Base-by-base conservation (phyloP, 2,113 vertebrate genomes). In the Camarhynchus parvulus region DNA sequence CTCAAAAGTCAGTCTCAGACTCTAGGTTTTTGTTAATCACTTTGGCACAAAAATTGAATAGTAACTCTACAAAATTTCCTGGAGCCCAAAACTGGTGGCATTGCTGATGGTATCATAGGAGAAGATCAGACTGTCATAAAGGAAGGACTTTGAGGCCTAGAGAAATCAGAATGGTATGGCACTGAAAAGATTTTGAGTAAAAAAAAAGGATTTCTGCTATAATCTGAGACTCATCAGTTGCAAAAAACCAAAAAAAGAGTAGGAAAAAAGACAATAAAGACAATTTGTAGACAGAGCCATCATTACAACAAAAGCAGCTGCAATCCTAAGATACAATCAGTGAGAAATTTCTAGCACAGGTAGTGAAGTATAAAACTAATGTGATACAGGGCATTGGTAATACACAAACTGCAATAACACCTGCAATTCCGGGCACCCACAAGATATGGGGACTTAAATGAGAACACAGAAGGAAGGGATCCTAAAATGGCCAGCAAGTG, bases 301-400 rank as follows among this genome's bases (percentile, higher is more conserved):
- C 18, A 20, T 39, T 61, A 62, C 18, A 17, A 58, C 31, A 27
- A 10, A 85, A 68, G 30, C n/a, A 79, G 25, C 35, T 18, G 18
- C 42, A 78, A 82, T 59, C 25, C 70, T 63, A 47, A 89, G 78
- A 33, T 15, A 69, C 11, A 46, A 69, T 25, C 19, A 28, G 5
- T 18, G 9, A 78, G 49, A 59, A 70, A 55, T 53, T 84, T 74
- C 37, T 69, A 69, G 31, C 13, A 30, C 0, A 4, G 4, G 14
- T 21, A 47, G 9, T 52, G 8, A 91, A 89, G 37, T 7, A 73
- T 41, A 31, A 49, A 81, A 62, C 46, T 12, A 4, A 11, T 5
- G 46, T 0, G 0, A 33, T 10, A 30, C 4, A 11, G 61, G 25
- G 22, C 10, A 23, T 3, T 18, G 12, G 20, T 28, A 68, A 35